phyloP scores from a whole-genome alignment of 2,797 vertebrate genomes.

The Coilia nasus region DNA sequence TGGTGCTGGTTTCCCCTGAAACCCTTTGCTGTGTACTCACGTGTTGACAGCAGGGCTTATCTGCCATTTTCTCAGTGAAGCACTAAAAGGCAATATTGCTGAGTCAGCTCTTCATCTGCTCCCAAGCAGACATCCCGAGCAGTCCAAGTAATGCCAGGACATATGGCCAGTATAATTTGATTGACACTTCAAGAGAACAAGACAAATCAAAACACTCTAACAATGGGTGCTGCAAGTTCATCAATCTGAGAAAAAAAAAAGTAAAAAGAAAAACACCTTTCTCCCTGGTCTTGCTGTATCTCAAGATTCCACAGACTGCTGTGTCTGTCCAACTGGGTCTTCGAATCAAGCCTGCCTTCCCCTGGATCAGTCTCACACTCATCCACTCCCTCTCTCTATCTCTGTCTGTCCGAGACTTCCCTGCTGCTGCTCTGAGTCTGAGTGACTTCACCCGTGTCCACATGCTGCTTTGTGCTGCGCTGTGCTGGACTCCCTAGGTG shows the following conservation, averaged over 20 bases:
- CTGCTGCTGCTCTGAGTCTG: background rate
- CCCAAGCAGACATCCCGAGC: background rate
- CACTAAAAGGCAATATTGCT: background rate
- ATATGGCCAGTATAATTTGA: background rate
- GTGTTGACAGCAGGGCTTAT: background rate
- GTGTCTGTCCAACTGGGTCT: background rate
- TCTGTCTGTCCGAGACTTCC: background rate
- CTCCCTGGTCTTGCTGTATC: background rate
- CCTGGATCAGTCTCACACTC: background rate
- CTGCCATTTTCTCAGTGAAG: background rate
- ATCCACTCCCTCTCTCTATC: background rate
- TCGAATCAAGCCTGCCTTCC: background rate
- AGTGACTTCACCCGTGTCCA: background rate
- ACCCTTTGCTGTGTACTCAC: background rate
- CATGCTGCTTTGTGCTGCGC: background rate
- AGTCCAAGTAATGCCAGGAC: background rate
- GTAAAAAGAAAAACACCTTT: no score
- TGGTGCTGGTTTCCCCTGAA: background rate
- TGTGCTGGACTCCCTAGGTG: background rate
- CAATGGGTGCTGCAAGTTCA: background rate
- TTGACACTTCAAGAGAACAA: background rate
- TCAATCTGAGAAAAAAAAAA: background rate
- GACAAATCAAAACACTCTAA: background rate
- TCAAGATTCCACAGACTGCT: background rate
- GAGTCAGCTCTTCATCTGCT: background rate